Conservation (phyloP, 2,797 vertebrate genomes). For the Scleropages formosus region DNA sequence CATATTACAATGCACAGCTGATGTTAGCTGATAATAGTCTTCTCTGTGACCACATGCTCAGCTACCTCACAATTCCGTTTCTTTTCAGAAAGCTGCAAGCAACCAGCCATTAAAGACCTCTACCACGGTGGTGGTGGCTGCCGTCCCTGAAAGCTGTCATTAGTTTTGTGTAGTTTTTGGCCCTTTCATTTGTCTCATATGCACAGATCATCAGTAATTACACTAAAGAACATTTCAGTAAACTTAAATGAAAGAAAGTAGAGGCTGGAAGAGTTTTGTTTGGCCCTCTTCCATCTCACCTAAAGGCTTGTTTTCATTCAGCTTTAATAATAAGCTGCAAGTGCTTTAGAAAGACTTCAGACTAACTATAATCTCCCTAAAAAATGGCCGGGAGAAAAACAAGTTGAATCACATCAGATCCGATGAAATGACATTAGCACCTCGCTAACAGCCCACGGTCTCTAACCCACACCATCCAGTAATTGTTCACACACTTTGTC, state of each 20-base stretch:
- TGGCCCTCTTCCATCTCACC: background rate
- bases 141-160: too few species aligned
- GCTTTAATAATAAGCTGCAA: background rate
- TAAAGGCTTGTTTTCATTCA: background rate
- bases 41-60: too few species aligned
- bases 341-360: background rate
- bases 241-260: background rate
- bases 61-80: background rate
- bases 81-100: background rate
- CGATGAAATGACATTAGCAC: background rate
- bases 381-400: conserved; percentile 1
- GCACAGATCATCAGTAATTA: conserved; percentile 5
- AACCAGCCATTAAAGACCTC: too few species aligned
- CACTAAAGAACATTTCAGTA: background rate
- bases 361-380: background rate
- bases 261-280: background rate
- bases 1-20: too few species aligned
- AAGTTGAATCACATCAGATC: conserved; percentile 20
- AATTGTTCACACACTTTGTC: conserved; percentile 17
- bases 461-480: background rate
- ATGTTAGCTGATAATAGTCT: too few species aligned
- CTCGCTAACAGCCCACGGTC: background rate
- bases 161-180: background rate
- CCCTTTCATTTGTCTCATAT: background rate
- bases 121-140: too few species aligned